These are phyloP conservation scores for Incurvaria masculella DNA, from an alignment of 2,888 invertebrate genomes.

Conservation along the genomic window DNA sequence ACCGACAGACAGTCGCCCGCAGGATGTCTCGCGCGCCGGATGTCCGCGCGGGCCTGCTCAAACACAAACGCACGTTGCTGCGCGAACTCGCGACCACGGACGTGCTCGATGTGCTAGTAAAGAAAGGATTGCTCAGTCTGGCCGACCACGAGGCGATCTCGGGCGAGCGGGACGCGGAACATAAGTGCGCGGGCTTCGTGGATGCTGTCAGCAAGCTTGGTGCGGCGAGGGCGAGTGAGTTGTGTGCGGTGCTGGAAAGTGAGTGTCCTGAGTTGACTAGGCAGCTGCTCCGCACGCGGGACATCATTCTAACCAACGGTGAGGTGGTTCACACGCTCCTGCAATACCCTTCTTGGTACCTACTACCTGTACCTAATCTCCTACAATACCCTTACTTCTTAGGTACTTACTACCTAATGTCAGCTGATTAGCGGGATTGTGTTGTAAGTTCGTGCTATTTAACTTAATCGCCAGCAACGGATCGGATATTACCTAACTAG, in stretches of 20 bases:
- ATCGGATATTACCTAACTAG: no score
- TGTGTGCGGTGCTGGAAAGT: conserved; percentile 59
- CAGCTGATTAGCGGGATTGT: no score
- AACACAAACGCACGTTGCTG: conserved; percentile 60
- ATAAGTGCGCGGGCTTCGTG: conserved; percentile 58
- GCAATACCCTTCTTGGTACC: no score
- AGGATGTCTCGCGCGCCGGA: conserved; percentile 52
- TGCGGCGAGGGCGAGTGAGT: conserved; percentile 57
- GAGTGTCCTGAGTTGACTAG: conserved; percentile 62
- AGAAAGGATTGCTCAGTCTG: conserved; percentile 61
- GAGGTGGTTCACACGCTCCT: no score
- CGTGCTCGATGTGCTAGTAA: conserved; percentile 60
- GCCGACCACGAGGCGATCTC: conserved; percentile 58
- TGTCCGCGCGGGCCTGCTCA: conserved; percentile 59
- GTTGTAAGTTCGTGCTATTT: no score
- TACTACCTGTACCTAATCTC: no score
- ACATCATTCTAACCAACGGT: conserved; percentile 49
- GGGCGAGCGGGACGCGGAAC: conserved; percentile 39
- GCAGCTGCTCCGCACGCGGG: conserved; percentile 59
- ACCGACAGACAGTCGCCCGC: conserved; percentile 25
- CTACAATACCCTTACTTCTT: no score
- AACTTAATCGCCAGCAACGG: no score
- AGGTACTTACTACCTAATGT: no score
- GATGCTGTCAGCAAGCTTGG: conserved; percentile 62
- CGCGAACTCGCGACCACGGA: conserved; percentile 62